Conservation (phyloP, 2,797 vertebrate genomes). For the Microcaecilia unicolor region DNA sequence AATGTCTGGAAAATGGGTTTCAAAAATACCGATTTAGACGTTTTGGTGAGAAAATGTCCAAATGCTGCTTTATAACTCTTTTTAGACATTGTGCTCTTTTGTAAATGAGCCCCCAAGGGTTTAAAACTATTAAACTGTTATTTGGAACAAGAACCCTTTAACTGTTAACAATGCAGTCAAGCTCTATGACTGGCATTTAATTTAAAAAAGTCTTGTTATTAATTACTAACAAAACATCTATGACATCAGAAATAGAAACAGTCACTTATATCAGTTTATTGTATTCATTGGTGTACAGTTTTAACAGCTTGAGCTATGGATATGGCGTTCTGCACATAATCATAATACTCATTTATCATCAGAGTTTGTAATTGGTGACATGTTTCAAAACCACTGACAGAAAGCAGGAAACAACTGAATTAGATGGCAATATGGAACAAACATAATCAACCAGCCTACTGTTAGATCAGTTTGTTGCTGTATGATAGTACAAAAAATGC, state of each 20-base stretch:
- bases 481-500: too few relatives aligned
- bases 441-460: too few relatives aligned
- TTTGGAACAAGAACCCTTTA: too few relatives aligned
- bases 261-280: not conserved
- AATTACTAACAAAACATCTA: conserved; percentile 5
- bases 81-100: too few relatives aligned
- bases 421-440: not conserved
- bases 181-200: conserved; percentile 6
- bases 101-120: too few relatives aligned
- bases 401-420: conserved; percentile 14
- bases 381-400: conserved; percentile 15
- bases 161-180: too few relatives aligned
- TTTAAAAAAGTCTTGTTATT: conserved; percentile 5
- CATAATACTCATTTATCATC: conserved; percentile 32
- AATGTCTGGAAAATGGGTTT: too few relatives aligned
- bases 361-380: conserved; percentile 27
- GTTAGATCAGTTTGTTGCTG: too few relatives aligned
- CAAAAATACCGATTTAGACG: too few relatives aligned
- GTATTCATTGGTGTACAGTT: conserved; percentile 2
- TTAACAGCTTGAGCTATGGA: not conserved
- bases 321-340: conserved; percentile 16
- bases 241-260: not conserved
- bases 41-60: too few relatives aligned
- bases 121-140: too few relatives aligned
- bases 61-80: too few relatives aligned